Evolutionary conservation across 1,140 invertebrate genomes (phyloP).

Genomic region (Drosophila baimaii): DNA sequence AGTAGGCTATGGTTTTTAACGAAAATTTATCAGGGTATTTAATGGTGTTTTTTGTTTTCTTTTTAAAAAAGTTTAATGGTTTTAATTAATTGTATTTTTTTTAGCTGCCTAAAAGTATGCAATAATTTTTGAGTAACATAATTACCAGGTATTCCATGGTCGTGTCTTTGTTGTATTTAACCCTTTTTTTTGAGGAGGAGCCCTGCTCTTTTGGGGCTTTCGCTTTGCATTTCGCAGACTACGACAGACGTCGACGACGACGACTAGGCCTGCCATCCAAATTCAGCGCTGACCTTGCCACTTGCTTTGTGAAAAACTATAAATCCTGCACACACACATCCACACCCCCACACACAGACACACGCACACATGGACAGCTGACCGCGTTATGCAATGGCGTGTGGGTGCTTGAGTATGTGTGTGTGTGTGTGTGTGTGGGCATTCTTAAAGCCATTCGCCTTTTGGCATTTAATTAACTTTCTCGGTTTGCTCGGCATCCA

Average conservation of each 20-base stretch:
- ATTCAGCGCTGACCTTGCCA: constrained; percentile 38
- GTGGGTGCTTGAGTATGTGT: constrained; percentile 9
- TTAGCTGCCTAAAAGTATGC: no score
- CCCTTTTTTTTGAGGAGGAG: constrained; percentile 5
- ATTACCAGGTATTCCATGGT: not conserved
- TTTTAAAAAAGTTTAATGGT: no score
- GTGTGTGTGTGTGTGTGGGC: not conserved
- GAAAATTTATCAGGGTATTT: no score
- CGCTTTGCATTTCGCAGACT: constrained; percentile 24
- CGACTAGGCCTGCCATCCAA: constrained; percentile 40
- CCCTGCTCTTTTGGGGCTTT: constrained; percentile 3
- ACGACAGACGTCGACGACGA: constrained; percentile 7
- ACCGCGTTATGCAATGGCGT: constrained; percentile 31
- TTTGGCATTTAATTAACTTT: constrained; percentile 52
- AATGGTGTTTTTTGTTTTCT: no score
- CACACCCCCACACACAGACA: constrained; percentile 4
- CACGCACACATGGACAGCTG: constrained; percentile 23
- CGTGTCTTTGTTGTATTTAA: not conserved
- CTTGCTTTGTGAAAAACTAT: constrained; percentile 42
- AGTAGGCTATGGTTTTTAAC: no score
- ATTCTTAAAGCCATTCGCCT: constrained; percentile 45
- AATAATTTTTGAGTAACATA: not conserved
- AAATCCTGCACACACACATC: constrained; percentile 13
- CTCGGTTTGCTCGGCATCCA: constrained; percentile 21
- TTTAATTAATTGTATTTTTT: no score